Percentiles rank a stretch among this genome's conserved stretches.
These are phyloP conservation scores for Leptinotarsa undecemlineata DNA, from an alignment of 1,140 invertebrate genomes.

Conservation along the genomic window DNA sequence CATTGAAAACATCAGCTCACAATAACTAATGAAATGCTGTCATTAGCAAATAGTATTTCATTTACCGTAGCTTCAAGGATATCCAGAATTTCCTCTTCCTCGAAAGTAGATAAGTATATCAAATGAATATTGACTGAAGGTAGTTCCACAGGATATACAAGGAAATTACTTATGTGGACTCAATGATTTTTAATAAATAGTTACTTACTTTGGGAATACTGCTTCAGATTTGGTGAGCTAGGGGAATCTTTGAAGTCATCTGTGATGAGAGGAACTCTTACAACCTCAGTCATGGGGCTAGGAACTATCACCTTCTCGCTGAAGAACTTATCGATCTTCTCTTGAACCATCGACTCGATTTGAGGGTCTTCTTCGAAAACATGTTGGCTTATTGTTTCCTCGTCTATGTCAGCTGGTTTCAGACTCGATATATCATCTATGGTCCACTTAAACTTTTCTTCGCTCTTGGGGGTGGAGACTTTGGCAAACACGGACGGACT, in stretches of 20 bases:
- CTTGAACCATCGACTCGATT: slow-evolving; percentile 46
- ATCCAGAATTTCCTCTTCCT: too few relatives aligned
- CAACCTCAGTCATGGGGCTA: slow-evolving; percentile 47
- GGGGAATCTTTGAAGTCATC: slow-evolving; percentile 23
- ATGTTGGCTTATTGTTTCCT: slow-evolving; percentile 46
- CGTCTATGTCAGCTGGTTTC: slow-evolving; percentile 53
- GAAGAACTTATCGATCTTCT: slow-evolving; percentile 52
- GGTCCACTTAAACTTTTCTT: slow-evolving; percentile 52
- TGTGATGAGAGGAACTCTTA: slow-evolving; percentile 37
- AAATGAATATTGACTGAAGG: too few relatives aligned
- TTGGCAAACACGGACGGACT: slow-evolving; percentile 51
- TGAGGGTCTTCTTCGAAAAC: slow-evolving; percentile 40
- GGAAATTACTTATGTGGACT: too few relatives aligned
- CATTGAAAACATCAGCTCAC: too few relatives aligned
- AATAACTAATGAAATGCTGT: too few relatives aligned
- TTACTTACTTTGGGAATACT: slow-evolving; percentile 26
- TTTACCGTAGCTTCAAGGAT: too few relatives aligned
- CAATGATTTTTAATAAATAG: too few relatives aligned
- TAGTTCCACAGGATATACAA: too few relatives aligned
- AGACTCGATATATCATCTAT: slow-evolving; percentile 52
- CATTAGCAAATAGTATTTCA: too few relatives aligned
- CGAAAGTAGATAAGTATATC: too few relatives aligned
- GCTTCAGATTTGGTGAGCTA: slow-evolving; percentile 18
- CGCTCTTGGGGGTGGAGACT: slow-evolving; percentile 45
- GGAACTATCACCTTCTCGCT: slow-evolving; percentile 50